Conservation (phyloP, 2,113 vertebrate genomes). For the Tamias sibiricus region DNA sequence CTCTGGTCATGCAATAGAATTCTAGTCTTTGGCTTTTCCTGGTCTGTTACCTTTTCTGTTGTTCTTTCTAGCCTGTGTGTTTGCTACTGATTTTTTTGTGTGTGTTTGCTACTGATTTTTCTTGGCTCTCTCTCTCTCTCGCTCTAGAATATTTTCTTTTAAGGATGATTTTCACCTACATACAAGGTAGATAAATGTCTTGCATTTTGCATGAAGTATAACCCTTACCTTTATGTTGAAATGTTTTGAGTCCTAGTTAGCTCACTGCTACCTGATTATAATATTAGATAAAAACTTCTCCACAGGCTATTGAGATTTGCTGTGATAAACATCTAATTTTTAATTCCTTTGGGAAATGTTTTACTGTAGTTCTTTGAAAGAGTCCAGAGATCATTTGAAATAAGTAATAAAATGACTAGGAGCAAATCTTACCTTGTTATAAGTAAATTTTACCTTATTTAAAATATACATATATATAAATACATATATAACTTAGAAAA, state of each 20-base stretch:
- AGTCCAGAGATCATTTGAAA: background rate
- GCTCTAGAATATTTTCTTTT: background rate
- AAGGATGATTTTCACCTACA: background rate
- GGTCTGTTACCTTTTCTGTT: background rate
- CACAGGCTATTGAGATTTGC: background rate
- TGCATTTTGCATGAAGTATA: background rate
- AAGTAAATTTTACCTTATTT: background rate
- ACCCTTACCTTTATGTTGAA: background rate
- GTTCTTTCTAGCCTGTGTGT: too few relatives aligned
- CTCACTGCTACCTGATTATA: background rate
- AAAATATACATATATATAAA: background rate
- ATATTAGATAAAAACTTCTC: constrained; percentile 26
- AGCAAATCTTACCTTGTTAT: background rate
- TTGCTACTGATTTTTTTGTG: background rate
- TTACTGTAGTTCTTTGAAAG: background rate
- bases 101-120: constrained; percentile 2
- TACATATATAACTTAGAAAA: background rate
- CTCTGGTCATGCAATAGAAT: background rate
- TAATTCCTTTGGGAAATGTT: constrained; percentile 31
- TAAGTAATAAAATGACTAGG: background rate
- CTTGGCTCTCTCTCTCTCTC: background rate
- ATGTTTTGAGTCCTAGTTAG: background rate
- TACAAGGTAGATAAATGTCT: background rate
- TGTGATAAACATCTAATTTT: constrained; percentile 7
- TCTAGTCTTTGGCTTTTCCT: background rate